These are phyloP conservation scores for Pseudonaja textilis DNA, from an alignment of 2,113 vertebrate genomes.

Conservation along the genomic window DNA sequence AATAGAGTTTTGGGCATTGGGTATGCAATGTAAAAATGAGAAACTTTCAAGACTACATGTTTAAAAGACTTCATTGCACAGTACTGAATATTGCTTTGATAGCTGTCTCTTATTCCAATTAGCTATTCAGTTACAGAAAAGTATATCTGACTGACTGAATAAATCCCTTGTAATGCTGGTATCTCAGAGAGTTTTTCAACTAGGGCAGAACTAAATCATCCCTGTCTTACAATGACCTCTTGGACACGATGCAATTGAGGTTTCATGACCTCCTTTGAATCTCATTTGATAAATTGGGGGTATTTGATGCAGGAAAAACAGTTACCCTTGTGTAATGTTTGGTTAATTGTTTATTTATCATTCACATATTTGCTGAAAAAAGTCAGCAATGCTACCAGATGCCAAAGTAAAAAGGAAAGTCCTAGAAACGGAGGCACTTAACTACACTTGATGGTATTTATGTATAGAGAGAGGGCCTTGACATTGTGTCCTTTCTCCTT, in stretches of 20 bases:
- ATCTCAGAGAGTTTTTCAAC: neutral
- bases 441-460: neutral
- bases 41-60: conserved; percentile 16
- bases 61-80: conserved; percentile 19
- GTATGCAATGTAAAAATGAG: conserved; percentile 3
- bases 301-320: neutral
- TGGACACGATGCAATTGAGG: neutral
- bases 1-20: neutral
- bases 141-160: conserved; percentile 2
- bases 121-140: conserved; percentile 1
- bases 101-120: neutral
- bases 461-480: neutral
- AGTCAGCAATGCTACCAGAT: neutral
- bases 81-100: conserved; percentile 25
- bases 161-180: conserved; percentile 31
- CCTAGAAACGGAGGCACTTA: neutral
- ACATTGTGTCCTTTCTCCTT: neutral
- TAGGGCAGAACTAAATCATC: conserved; percentile 2
- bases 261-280: neutral
- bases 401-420: neutral
- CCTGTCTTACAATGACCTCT: neutral
- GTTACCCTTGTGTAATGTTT: neutral
- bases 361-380: neutral
- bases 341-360: neutral
- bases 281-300: neutral